These are phyloP conservation scores for Spisula solida DNA, from an alignment of 2,888 invertebrate species.

Conservation along the genomic window DNA sequence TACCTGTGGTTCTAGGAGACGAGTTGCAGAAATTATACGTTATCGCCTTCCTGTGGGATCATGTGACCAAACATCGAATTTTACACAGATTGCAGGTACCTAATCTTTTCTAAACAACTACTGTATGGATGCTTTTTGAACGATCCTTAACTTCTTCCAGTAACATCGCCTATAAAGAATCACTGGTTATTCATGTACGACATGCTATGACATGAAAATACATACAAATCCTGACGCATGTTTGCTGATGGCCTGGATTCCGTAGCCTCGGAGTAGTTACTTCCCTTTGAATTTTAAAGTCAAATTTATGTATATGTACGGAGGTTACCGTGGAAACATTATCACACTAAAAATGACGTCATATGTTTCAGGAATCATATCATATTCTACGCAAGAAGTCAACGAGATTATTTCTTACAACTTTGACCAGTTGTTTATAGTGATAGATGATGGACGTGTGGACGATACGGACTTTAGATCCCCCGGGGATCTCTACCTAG, in stretches of 20 bases:
- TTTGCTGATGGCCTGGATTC: no score
- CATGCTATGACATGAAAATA: no score
- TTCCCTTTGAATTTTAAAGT: no score
- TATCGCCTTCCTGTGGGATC: slow-evolving; percentile 31
- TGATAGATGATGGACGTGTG: background rate
- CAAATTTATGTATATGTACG: no score
- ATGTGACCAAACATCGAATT: slow-evolving; percentile 21
- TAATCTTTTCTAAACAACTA: no score
- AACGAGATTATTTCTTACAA: slow-evolving; percentile 15
- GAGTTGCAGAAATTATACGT: slow-evolving; percentile 47
- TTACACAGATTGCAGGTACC: slow-evolving; percentile 41
- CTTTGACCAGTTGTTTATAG: slow-evolving; percentile 16
- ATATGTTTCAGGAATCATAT: slow-evolving; percentile 33
- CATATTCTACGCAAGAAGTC: slow-evolving; percentile 22
- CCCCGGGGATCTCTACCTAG: slow-evolving; percentile 23
- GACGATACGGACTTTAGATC: background rate
- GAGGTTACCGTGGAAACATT: no score
- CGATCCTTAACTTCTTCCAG: background rate
- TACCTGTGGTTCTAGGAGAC: slow-evolving; percentile 50
- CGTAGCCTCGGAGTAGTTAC: no score
- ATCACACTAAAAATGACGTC: background rate
- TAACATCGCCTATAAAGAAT: no score
- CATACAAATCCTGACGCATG: no score
- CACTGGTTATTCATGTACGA: no score
- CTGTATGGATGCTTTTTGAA: no score